Evolutionary conservation across 2,113 vertebrate genomes (phyloP).

Genomic region (Rhizomys pruinosus): DNA sequence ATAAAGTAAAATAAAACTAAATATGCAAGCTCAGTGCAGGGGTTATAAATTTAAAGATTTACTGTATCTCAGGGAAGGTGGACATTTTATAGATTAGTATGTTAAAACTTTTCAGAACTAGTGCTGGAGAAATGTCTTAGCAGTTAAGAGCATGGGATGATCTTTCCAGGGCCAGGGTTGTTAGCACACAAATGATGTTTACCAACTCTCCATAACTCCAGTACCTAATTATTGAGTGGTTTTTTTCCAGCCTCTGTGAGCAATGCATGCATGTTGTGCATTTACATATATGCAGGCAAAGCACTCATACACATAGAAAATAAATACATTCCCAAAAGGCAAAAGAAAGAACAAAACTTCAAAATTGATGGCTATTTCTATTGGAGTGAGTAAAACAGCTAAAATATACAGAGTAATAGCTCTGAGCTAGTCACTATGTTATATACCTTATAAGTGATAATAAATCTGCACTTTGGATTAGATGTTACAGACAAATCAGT

Average conservation of each 20-base stretch:
- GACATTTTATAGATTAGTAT: not conserved
- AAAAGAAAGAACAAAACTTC: not conserved
- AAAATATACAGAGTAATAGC: not conserved
- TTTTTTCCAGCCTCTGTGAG: no score
- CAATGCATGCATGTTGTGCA: no score
- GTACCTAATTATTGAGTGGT: no score
- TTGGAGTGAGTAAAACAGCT: not conserved
- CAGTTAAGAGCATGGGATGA: no score
- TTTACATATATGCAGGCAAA: no score
- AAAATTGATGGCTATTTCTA: not conserved
- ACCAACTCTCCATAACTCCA: no score
- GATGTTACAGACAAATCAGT: not conserved
- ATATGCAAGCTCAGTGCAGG: not conserved
- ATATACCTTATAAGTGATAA: not conserved
- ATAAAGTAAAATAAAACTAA: not conserved
- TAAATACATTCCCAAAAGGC: no score
- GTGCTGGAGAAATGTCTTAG: not conserved
- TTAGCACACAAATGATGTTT: no score
- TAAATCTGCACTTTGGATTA: not conserved
- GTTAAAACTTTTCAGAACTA: no score
- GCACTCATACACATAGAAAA: no score
- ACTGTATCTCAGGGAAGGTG: not conserved
- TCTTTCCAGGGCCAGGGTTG: no score
- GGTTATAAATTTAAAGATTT: not conserved
- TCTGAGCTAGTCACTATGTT: not conserved